Percentiles rank a stretch among this genome's conserved stretches.
These are phyloP conservation scores for Zele albiditarsus DNA, from an alignment of 2,888 invertebrate species.

Conservation along the genomic window DNA sequence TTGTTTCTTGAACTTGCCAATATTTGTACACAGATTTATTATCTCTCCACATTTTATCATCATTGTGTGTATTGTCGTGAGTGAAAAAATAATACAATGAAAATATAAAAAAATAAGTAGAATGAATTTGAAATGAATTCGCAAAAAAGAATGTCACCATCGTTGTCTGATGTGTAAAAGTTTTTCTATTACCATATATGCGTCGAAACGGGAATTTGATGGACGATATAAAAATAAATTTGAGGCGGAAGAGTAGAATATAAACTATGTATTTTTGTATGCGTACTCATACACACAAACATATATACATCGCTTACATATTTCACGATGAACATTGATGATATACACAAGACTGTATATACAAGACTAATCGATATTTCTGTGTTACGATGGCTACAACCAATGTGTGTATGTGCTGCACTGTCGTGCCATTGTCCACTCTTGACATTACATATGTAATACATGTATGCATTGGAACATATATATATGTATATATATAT, in stretches of 20 bases:
- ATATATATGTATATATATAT: background rate
- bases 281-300: background rate
- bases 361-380: background rate
- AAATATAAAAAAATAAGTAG: background rate
- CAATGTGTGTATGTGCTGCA: background rate
- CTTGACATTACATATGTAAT: background rate
- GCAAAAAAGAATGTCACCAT: background rate
- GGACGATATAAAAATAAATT: background rate
- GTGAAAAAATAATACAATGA: background rate
- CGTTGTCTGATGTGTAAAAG: background rate
- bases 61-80: too few relatives aligned
- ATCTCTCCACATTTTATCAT: too few relatives aligned
- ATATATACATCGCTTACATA: conserved; percentile 9
- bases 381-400: background rate
- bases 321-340: conserved; percentile 23
- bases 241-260: background rate
- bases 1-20: too few relatives aligned
- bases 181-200: background rate
- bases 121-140: too few relatives aligned
- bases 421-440: background rate
- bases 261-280: background rate
- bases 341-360: background rate
- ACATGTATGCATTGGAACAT: conserved; percentile 14
- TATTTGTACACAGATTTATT: too few relatives aligned
- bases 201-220: background rate